Base-by-base conservation (phyloP, 2,113 vertebrate genomes). In the Serinus canaria region DNA sequence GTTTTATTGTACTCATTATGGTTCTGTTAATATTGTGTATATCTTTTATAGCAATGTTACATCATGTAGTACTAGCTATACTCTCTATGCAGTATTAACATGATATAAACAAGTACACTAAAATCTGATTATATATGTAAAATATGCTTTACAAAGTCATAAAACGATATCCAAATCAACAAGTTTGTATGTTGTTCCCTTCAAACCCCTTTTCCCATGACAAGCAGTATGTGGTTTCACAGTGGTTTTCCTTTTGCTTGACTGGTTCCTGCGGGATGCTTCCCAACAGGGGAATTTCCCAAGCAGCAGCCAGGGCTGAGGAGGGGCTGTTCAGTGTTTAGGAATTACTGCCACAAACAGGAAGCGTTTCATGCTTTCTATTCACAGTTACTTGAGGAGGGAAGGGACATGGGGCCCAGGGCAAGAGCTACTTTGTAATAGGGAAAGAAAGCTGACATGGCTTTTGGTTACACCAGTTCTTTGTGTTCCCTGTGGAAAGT, bases 321-420 rank as follows among this genome's bases (percentile, higher is more conserved):
- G 50, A 37, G 31, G 66, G 87, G 89, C 83, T 85, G 87, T 68
- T 91, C 90, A 25, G 52, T 28, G 67, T 69, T 90, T 70, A 13
- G 92, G 75, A 96, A 73, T 97, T 85, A 87, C 60, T 89, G 93
- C 92, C 56, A 11, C 89, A 89, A 72, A 95, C 96, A 94, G 97
- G 97, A 97, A 97, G 74, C 49, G 1, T 89, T 97, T 96, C 89
- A 82, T 94, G 95, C 95, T 91, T 93, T 93, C 90, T 95, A 67
- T 95, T 97, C 95, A 95, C 89, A 94, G 68, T 89, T 74, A 74
- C 83, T 84, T 94, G 95, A 95, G 86, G 95, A 96, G 91, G 89
- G 92, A 91, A 92, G 83, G 82, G 94, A 93, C 24, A 33, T 93
- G 96, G 92, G 96, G 94, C 95, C 96, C 94, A 89, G 93, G 92